A percentile compares a stretch with the other conserved stretches of the same genome.
These are phyloP conservation scores for Drosophila sp. DNA, from an alignment of 1,140 invertebrate genomes.

Conservation along the genomic window DNA sequence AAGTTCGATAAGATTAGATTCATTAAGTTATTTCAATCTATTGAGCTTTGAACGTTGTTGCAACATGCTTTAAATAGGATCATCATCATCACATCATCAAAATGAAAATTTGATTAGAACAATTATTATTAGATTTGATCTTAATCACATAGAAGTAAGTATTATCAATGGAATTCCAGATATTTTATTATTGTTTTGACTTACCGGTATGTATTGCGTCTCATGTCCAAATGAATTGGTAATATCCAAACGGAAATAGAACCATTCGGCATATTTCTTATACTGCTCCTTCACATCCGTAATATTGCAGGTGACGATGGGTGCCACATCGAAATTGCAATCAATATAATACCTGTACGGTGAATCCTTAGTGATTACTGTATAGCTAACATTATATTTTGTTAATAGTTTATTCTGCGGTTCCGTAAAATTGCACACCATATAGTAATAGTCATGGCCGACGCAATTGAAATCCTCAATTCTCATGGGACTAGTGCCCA, in stretches of 20 bases:
- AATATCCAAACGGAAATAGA: conserved; percentile 47
- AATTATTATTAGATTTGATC: no score
- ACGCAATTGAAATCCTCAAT: conserved; percentile 61
- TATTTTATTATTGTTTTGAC: background rate
- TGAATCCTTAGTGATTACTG: conserved; percentile 24
- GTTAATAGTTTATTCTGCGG: conserved; percentile 60
- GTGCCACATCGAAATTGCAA: conserved; percentile 60
- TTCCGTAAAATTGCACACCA: conserved; percentile 69
- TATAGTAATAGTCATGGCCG: conserved; percentile 64
- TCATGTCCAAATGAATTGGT: conserved; percentile 40
- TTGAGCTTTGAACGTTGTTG: no score
- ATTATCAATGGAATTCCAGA: no score
- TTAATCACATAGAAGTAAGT: no score
- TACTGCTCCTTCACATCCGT: conserved; percentile 57
- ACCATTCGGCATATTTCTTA: conserved; percentile 48
- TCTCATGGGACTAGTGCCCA: conserved; percentile 51
- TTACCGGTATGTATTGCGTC: conserved; percentile 37
- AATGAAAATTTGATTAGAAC: no score
- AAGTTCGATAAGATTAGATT: no score
- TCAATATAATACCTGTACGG: conserved; percentile 51
- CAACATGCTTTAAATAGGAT: no score
- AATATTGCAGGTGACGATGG: conserved; percentile 64
- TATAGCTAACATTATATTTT: conserved; percentile 60
- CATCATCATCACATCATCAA: no score
- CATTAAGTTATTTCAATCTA: no score